Base-by-base conservation (phyloP, 2,113 vertebrate species). In the Monopterus albus region DNA sequence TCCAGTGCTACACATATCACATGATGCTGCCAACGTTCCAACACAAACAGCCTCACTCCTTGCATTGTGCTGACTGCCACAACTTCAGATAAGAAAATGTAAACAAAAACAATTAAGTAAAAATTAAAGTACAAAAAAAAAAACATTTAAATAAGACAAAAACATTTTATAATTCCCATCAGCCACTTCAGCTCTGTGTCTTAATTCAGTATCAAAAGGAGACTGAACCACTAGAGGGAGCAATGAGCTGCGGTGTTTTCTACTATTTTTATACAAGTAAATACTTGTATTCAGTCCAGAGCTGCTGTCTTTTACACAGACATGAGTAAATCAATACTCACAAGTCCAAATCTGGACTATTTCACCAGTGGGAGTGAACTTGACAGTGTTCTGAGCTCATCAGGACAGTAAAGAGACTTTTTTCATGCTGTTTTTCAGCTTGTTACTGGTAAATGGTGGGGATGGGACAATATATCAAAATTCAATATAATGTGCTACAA, bases 201-300 rank as follows among this genome's bases (percentile, higher is more conserved):
- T 46, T 46, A 42, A 31, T 45, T 35, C 1, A 7, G 12, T 15
- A 15, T 51, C 0, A 26, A 28, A 52, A 39, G 49, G 6, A 45
- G 10, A 33, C 3, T 13, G 5, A 21, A 3, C 46, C 69, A 70
- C 58, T 36, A 78, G 70, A 60, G 52, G 64, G 43, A 71, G 59
- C 70, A 70, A 71, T 36, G 21, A 47, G 59, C 33, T 59, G 26
- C 1, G 8, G 38, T 18, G 6, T 25, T 14, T 39, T 12, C 21
- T 23, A 23, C 20, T 7, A 31, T 7, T 31, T 31, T 31, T 31
- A 31, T 31, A 6, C 8, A 31, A 31, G 5, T 31, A 31, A 5
- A 2, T 31, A 6, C 8, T 31, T 31, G n/a, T n/a, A n/a, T 31
- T 31, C 8, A 6, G 29, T 5, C 5, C 29, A 31, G 29, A 31